Evolutionary conservation across 1,140 invertebrate species (phyloP), one percentile per base, ranked within the genome.

Genomic region (Acyrthosiphon pisum): DNA sequence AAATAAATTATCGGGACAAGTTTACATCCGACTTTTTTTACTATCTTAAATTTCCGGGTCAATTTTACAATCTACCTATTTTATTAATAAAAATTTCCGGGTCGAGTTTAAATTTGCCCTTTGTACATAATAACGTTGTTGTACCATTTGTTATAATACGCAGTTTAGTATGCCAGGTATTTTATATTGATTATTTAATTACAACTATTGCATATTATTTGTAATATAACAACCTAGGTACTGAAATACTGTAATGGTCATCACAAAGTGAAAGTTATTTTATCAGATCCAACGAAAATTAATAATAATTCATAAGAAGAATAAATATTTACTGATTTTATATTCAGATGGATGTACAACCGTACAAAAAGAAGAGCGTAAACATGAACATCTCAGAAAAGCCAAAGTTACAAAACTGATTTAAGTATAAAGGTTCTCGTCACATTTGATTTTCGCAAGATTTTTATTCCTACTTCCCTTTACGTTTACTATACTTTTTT

Each of bases 321-420:
- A 81, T 81, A 81, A 37, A 37, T 37, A 81, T 60, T 91, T 30
- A 44, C 56, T 91, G 60, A n/a, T 91, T 91, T 46, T 76, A n/a
- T 91, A 76, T 76, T 76, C 90, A 91, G 90, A 76, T 91, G 53
- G 56, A 68, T 91, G 90, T 91, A 91, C 90, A 90, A 26, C 9
- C 35, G 37, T 68, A 11, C 89, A 90, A 11, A 76, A 30, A 46
- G 76, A 76, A 60, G 53, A 91, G 14, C 26, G 18, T 76, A 76
- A 76, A 68, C 76, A n/a, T 26, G 41, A 44, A 46, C 9, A 35
- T 22, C 41, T 60, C 37, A 26, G 41, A 76, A 91, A 91, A 7
- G 2, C 37, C 37, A 46, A 44, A 76, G 30, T 68, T 76, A 44
- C 22, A 46, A 76, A 76, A 91, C 30, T 91, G 90, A 76, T 76